Evolutionary conservation across 2,888 invertebrate species (phyloP), one percentile per base, ranked within the genome.

Genomic region (Perithous albicinctus): DNA sequence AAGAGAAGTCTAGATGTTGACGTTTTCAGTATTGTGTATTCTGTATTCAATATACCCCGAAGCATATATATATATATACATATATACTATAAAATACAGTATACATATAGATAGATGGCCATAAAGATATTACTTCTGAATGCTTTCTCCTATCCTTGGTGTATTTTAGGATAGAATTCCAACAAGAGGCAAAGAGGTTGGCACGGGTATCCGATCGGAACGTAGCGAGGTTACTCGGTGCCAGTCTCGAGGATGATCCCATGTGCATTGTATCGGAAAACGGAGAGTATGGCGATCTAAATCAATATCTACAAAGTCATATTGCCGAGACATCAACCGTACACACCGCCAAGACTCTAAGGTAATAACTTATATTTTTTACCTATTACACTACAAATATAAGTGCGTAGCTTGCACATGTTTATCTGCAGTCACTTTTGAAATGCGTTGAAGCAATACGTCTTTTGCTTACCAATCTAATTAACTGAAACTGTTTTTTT

Each of bases 231-330:
- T 93, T 97, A 87, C 93, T 97, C 85, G 97, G 96, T 85, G 96
- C 96, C 87, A 96, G 96, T 92, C 94, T 96, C 82, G 94, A 95
- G 78, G 95, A 95, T 85, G 96, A 96, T 89, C 96, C 97, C 69
- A 94, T 96, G 88, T 96, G 96, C 93, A 95, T 96, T 92, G 95
- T 97, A 80, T 94, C 96, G 89, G 97, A 97, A 93, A 96, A 96
- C 93, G 94, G 95, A 92, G 95, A 96, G 90, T 94, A 95, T 89
- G 97, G 97, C 75, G 97, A 97, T 94, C 94, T 97, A 90, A 96
- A 97, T 94, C 96, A 97, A 93, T 97, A 96, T 93, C 94, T 97
- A 88, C 96, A 96, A 91, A 96, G 96, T 89, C 96, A 97, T 93
- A 94, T 95, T 85, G 96, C 96, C 43, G 96, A 97, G 92, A 95